Percentiles rank a stretch among this genome's conserved stretches.
phyloP scores from a whole-genome alignment of 2,888 invertebrate genomes.

The Stenotaenia linearis region DNA sequence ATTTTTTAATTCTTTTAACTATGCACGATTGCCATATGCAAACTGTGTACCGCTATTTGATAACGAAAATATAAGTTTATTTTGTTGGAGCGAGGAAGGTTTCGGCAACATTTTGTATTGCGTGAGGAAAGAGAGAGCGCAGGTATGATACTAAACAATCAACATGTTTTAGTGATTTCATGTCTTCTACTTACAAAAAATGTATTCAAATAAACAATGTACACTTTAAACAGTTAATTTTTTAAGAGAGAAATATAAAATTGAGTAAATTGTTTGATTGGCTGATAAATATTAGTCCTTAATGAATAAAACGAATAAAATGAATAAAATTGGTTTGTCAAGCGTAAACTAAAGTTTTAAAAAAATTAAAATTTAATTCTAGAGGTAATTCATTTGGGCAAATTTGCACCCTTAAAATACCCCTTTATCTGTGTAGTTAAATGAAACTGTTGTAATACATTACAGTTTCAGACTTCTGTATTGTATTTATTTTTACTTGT shows the following conservation, averaged over 20 bases:
- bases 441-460: background rate
- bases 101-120: background rate
- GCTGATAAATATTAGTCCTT: background rate
- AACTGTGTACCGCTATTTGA: background rate
- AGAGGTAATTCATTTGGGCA: background rate
- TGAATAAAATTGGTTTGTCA: too few relatives aligned
- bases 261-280: too few relatives aligned
- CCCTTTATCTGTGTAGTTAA: background rate
- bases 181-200: background rate
- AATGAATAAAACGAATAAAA: too few relatives aligned
- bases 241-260: too few relatives aligned
- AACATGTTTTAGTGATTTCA: background rate
- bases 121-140: background rate
- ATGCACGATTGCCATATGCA: slow-evolving; percentile 5
- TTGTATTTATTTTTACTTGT: background rate
- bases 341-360: too few relatives aligned
- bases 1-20: slow-evolving; percentile 16
- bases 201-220: background rate
- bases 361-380: background rate
- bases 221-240: background rate
- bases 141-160: background rate
- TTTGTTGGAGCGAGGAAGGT: background rate
- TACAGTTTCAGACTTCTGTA: background rate
- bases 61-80: background rate
- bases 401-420: background rate